Conservation (phyloP, 2,797 vertebrate genomes). For the Vireo griseus region DNA sequence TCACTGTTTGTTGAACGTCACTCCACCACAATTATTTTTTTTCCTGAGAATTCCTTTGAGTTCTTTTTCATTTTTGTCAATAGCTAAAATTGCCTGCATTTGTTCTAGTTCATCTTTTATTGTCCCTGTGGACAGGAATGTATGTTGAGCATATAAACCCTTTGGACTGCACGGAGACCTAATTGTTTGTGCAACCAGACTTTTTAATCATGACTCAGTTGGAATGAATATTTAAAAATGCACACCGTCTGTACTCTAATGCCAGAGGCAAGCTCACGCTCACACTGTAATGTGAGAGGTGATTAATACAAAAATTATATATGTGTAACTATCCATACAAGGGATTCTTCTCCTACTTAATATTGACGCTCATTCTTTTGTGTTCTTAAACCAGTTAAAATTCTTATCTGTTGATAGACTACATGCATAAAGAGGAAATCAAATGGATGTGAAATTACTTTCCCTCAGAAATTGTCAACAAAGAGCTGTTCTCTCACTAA, state of each 20-base stretch:
- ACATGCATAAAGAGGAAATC: background rate
- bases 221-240: background rate
- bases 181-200: background rate
- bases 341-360: background rate
- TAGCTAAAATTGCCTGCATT: background rate
- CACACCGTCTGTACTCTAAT: background rate
- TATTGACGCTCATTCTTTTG: background rate
- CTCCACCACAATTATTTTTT: background rate
- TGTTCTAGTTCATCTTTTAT: background rate
- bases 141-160: background rate
- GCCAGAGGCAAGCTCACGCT: background rate
- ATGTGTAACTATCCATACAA: background rate
- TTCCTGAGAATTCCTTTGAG: background rate
- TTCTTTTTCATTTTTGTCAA: background rate
- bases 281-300: background rate
- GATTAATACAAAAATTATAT: background rate
- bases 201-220: background rate
- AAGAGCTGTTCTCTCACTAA: background rate
- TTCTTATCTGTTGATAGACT: background rate
- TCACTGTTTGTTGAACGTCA: background rate
- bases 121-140: background rate
- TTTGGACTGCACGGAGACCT: background rate
- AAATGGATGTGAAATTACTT: background rate
- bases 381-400: background rate
- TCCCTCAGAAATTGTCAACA: background rate